phyloP scores from a whole-genome alignment of 2,888 invertebrate species.

The Tolmerus cingulatus region DNA sequence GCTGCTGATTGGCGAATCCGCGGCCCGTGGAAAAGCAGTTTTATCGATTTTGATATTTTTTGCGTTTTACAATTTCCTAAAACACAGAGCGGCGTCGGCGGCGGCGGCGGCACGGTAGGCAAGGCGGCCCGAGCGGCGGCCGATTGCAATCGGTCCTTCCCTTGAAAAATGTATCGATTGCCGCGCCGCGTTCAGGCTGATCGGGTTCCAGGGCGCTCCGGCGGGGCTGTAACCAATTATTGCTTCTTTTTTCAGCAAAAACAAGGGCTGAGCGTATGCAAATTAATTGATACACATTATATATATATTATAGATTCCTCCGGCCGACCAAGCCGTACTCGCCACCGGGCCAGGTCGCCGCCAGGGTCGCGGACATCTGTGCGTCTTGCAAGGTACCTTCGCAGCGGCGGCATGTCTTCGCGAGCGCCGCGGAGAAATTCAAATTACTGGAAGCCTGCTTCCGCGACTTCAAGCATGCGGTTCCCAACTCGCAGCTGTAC shows the following conservation, averaged over 20 bases:
- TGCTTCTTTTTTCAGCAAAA: not conserved
- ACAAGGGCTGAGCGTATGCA: not conserved
- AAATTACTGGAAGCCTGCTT: conserved; percentile 75
- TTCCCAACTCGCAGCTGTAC: conserved; percentile 85
- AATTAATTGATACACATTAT: not conserved
- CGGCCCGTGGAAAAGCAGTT: conserved; percentile 44
- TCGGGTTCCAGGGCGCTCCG: not conserved
- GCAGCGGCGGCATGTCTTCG: conserved; percentile 54
- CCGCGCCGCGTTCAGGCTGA: not conserved
- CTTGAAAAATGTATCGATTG: conserved; percentile 14
- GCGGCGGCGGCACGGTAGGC: not conserved
- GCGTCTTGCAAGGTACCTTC: conserved; percentile 66
- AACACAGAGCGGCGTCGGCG: not conserved
- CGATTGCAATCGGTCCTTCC: conserved; percentile 4
- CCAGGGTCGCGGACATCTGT: conserved; percentile 71
- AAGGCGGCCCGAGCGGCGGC: not conserved
- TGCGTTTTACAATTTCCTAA: conserved; percentile 28
- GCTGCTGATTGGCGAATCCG: conserved; percentile 24
- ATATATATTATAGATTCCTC: conserved; percentile 70
- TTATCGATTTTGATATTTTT: conserved; percentile 47
- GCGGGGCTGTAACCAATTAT: not conserved
- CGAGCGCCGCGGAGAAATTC: conserved; percentile 67
- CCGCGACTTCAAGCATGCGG: conserved; percentile 75
- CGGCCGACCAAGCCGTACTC: conserved; percentile 77
- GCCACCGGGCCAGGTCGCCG: conserved; percentile 73